Percentiles rank a stretch among this genome's conserved stretches.
Conservation (phyloP, 2,888 invertebrate species). For the Spilarctia lutea region DNA sequence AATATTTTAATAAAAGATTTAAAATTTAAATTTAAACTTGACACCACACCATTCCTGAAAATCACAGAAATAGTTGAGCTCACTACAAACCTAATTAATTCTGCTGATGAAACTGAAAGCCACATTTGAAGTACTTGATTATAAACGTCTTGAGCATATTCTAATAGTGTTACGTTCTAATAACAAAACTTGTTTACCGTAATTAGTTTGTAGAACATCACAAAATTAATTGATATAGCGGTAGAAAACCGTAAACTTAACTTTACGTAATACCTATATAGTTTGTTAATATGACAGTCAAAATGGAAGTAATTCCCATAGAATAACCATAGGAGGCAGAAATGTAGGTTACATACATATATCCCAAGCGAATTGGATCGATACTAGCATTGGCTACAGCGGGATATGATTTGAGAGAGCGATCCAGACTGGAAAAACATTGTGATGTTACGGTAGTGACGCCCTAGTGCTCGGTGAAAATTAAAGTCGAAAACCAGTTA, state of each 20-base stretch:
- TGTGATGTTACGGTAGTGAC: not conserved
- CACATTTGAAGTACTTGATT: not conserved
- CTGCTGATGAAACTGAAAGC: not conserved
- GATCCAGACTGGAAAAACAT: not conserved
- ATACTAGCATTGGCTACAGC: not conserved
- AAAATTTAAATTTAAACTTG: not conserved
- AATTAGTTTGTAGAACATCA: conserved; percentile 6
- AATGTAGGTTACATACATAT: not conserved
- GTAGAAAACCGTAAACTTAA: not conserved
- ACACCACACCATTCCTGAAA: not conserved
- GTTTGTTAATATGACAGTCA: not conserved
- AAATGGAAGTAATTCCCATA: not conserved
- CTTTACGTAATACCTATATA: not conserved
- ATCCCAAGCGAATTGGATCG: not conserved
- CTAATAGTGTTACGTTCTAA: not conserved
- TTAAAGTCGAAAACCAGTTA: not conserved
- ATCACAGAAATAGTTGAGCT: not conserved
- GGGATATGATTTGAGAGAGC: not conserved
- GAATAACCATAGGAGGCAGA: not conserved
- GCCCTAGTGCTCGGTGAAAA: not conserved
- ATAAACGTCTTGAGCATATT: not conserved
- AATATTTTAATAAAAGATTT: no score
- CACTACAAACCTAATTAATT: not conserved
- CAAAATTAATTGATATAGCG: conserved; percentile 1
- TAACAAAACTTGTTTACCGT: not conserved